Percentiles rank a stretch among this genome's conserved stretches.
phyloP scores from a whole-genome alignment of 2,113 vertebrate genomes.

The Bettongia penicillata region DNA sequence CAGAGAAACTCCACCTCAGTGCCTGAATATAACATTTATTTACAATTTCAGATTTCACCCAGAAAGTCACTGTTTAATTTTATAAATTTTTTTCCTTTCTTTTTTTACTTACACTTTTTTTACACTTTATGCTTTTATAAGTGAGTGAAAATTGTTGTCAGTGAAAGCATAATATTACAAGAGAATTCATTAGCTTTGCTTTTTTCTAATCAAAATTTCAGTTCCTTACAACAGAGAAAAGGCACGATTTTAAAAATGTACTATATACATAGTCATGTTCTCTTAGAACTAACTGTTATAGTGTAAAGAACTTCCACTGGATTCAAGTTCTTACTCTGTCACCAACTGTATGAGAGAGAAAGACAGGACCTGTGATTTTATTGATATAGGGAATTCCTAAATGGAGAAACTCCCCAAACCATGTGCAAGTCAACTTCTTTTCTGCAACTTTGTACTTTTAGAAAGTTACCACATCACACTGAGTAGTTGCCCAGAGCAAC shows the following conservation, averaged over 20 bases:
- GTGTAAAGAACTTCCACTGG: background rate
- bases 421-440: background rate
- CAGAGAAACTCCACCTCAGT: background rate
- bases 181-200: slow-evolving; percentile 26
- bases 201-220: slow-evolving; percentile 44
- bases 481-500: background rate
- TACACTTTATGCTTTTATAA: slow-evolving; percentile 4
- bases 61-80: background rate
- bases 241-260: background rate
- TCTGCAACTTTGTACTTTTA: background rate
- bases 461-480: background rate
- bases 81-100: background rate
- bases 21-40: background rate
- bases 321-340: background rate
- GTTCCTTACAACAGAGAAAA: slow-evolving; percentile 29
- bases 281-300: background rate
- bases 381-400: background rate
- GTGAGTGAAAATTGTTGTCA: background rate
- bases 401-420: background rate
- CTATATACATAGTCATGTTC: background rate
- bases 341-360: background rate
- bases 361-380: background rate
- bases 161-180: slow-evolving; percentile 10
- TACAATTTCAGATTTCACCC: background rate
- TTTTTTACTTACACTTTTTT: background rate